A percentile compares a stretch with the other conserved stretches of the same genome.
Conservation (phyloP, 2,888 invertebrate species). For the Spatulosminthurus flaviceps region DNA sequence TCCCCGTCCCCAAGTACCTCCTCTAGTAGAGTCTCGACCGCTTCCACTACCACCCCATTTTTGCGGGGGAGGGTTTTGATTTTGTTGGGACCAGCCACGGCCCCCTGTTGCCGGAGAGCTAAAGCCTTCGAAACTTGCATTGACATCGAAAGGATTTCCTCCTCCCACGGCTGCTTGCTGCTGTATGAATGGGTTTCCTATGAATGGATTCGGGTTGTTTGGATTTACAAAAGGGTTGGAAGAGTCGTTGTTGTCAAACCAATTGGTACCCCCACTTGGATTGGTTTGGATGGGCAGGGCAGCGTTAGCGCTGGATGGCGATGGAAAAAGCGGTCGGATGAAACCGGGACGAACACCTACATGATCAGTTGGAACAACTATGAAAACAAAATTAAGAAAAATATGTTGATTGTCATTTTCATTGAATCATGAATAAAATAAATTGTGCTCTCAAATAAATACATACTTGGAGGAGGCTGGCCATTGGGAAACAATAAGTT, state of each 20-base stretch:
- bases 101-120: not conserved
- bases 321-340: conserved; percentile 30
- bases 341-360: conserved; percentile 1
- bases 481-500: conserved; percentile 10
- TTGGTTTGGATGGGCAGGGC: not conserved
- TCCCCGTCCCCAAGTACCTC: conserved; percentile 46
- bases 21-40: conserved; percentile 40
- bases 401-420: not conserved
- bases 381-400: not conserved
- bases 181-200: conserved; percentile 59
- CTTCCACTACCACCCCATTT: conserved; percentile 39
- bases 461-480: not conserved
- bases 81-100: conserved; percentile 23
- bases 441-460: not conserved
- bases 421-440: not conserved
- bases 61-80: conserved; percentile 2
- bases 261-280: not conserved
- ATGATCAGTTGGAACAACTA: conserved; percentile 21
- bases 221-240: conserved; percentile 62
- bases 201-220: conserved; percentile 59
- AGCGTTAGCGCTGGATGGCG: not conserved
- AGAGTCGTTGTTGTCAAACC: conserved; percentile 45
- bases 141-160: conserved; percentile 62
- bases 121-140: conserved; percentile 38
- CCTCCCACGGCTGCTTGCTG: conserved; percentile 10